Conservation (phyloP, 2,797 vertebrate species). For the Cyclopterus lumpus region DNA sequence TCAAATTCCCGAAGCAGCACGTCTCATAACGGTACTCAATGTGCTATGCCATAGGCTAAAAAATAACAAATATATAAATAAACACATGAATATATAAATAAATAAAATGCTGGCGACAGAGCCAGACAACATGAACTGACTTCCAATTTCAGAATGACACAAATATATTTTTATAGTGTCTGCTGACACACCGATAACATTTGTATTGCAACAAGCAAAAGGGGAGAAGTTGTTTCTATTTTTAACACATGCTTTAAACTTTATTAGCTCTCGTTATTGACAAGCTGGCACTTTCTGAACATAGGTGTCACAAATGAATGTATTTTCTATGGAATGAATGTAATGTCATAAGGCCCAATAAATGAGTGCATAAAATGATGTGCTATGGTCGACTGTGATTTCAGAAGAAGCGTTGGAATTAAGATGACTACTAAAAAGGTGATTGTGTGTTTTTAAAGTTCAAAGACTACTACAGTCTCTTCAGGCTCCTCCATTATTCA, state of each 20-base stretch:
- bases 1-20: slow-evolving; percentile 47
- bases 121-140: slow-evolving; percentile 58
- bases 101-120: slow-evolving; percentile 36
- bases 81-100: slow-evolving; percentile 24
- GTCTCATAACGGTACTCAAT: slow-evolving; percentile 34
- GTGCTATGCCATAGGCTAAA: slow-evolving; percentile 55
- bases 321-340: slow-evolving; percentile 87
- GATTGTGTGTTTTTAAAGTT: not conserved
- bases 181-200: slow-evolving; percentile 66
- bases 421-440: not conserved
- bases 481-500: not conserved
- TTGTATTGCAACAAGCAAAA: slow-evolving; percentile 71
- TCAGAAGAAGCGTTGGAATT: not conserved
- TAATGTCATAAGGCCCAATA: slow-evolving; percentile 80
- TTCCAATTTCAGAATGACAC: slow-evolving; percentile 74
- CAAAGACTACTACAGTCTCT: not conserved
- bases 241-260: slow-evolving; percentile 76
- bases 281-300: slow-evolving; percentile 63
- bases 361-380: slow-evolving; percentile 59
- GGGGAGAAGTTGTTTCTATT: slow-evolving; percentile 73
- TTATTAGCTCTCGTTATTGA: slow-evolving; percentile 67
- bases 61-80: slow-evolving; percentile 37
- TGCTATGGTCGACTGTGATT: not conserved
- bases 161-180: slow-evolving; percentile 83
- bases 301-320: slow-evolving; percentile 83